A percentile compares a stretch with the other conserved stretches of the same genome.
These are phyloP conservation scores for Heliopora coerulea DNA, from an alignment of 92 coral and sea anemone species.

Conservation along the genomic window DNA sequence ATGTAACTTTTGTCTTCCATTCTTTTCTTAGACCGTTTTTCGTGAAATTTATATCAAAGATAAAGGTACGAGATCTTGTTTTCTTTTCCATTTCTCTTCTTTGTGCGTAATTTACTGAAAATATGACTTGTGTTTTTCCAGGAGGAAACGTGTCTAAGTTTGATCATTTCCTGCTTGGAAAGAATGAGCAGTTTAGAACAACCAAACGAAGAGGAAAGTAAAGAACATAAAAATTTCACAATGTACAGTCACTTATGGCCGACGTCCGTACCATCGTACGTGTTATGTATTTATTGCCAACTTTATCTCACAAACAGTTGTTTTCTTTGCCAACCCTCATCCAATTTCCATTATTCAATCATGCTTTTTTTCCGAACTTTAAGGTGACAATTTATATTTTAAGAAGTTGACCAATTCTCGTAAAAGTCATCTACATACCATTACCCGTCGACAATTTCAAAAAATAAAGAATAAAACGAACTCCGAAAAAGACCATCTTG, in stretches of 20 bases:
- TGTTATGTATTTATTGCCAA: too few species aligned
- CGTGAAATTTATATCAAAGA: slow-evolving; percentile 52
- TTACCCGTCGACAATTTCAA: too few species aligned
- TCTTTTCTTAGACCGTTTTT: slow-evolving; percentile 44
- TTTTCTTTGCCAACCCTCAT: too few species aligned
- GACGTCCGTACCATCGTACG: slow-evolving; percentile 87
- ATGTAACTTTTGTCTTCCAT: neutral
- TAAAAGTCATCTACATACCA: too few species aligned
- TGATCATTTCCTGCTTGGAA: slow-evolving; percentile 83
- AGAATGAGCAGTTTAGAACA: slow-evolving; percentile 52
- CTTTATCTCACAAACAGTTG: too few species aligned
- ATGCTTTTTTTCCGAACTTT: too few species aligned
- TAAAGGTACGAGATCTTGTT: slow-evolving; percentile 43
- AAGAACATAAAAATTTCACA: slow-evolving; percentile 64
- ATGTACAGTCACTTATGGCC: slow-evolving; percentile 93
- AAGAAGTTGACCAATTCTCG: too few species aligned
- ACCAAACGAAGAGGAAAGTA: slow-evolving; percentile 60
- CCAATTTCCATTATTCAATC: too few species aligned
- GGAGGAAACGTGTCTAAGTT: slow-evolving; percentile 82
- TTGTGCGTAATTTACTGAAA: neutral
- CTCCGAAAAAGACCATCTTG: too few species aligned
- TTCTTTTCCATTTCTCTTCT: neutral
- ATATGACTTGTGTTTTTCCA: slow-evolving; percentile 14
- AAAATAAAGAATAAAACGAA: too few species aligned
- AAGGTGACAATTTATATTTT: too few species aligned